Percentiles rank a stretch among this genome's conserved stretches.
Evolutionary conservation across 2,888 invertebrate species (phyloP).

Genomic region (Seira musarum): DNA sequence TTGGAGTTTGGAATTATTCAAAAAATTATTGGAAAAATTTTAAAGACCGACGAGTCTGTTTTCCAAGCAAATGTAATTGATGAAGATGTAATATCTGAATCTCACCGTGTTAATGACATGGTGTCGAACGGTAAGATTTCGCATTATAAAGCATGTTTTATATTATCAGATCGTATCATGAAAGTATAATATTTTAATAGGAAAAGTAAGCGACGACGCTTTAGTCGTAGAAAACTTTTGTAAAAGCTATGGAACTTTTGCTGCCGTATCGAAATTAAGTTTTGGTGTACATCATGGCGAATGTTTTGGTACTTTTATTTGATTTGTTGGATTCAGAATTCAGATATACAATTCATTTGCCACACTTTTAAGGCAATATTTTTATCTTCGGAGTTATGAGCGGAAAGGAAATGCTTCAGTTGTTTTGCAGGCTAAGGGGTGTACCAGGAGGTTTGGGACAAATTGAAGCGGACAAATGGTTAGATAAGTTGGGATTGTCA

Average conservation of each 20-base stretch:
- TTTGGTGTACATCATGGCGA: conserved; percentile 77
- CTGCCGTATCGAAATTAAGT: conserved; percentile 79
- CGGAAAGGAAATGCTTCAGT: conserved; percentile 80
- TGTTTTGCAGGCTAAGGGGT: conserved; percentile 84
- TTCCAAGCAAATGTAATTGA: conserved; percentile 54
- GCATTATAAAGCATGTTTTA: too few relatives aligned
- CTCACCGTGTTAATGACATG: conserved; percentile 37
- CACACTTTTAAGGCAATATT: conserved; percentile 89
- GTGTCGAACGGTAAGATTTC: conserved; percentile 15
- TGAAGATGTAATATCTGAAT: conserved; percentile 63
- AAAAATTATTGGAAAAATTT: conserved; percentile 37
- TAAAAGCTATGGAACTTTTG: conserved; percentile 70
- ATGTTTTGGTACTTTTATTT: conserved; percentile 76
- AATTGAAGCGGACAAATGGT: conserved; percentile 58
- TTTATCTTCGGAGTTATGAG: conserved; percentile 84
- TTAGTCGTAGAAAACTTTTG: conserved; percentile 47
- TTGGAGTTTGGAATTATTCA: conserved; percentile 64
- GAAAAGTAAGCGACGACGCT: conserved; percentile 38
- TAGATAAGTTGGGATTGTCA: conserved; percentile 64
- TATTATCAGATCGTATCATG: too few relatives aligned
- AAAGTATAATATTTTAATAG: too few relatives aligned
- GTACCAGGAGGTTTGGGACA: conserved; percentile 71
- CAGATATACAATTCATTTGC: too few relatives aligned
- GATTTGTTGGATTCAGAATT: too few relatives aligned
- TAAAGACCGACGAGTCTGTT: conserved; percentile 41